Evolutionary conservation across 2,797 vertebrate species (phyloP).

Genomic region (Diplodus puntazzo): DNA sequence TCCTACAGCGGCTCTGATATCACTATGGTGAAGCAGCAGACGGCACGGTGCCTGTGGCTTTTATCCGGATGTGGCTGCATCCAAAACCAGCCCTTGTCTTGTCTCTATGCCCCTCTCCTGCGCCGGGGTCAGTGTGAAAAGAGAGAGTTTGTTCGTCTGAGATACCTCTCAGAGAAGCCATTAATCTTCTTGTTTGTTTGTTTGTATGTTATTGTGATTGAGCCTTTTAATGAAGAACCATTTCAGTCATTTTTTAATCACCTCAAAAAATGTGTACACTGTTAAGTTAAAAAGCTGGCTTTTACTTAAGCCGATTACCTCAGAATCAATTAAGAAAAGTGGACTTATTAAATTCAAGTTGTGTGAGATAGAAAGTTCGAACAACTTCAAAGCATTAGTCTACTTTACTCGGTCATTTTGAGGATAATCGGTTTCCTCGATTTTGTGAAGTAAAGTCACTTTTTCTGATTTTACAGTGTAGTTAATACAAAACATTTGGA

Average conservation of each 20-base stretch:
- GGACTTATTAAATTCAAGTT: too few species aligned
- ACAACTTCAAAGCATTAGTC: too few species aligned
- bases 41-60: slow-evolving; percentile 46
- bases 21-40: slow-evolving; percentile 61
- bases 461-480: neutral
- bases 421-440: too few species aligned
- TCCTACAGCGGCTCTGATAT: slow-evolving; percentile 50
- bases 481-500: slow-evolving; percentile 60
- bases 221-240: neutral
- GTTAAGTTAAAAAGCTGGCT: too few species aligned
- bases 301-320: too few species aligned
- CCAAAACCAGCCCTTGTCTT: slow-evolving; percentile 46
- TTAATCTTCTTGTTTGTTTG: neutral
- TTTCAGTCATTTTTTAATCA: slow-evolving; percentile 7
- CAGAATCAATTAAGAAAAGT: too few species aligned
- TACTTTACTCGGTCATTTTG: too few species aligned
- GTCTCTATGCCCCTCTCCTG: slow-evolving; percentile 19
- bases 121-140: slow-evolving; percentile 39
- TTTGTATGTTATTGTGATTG: neutral
- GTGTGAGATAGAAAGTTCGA: too few species aligned
- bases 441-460: too few species aligned
- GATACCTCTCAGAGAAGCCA: slow-evolving; percentile 4
- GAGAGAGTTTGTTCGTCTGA: slow-evolving; percentile 7
- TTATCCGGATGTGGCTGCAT: slow-evolving; percentile 60
- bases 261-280: neutral